Evolutionary conservation across 1,140 invertebrate species (phyloP), one percentile per base, ranked within the genome.

Genomic region (Eupristina koningsbergeri): DNA sequence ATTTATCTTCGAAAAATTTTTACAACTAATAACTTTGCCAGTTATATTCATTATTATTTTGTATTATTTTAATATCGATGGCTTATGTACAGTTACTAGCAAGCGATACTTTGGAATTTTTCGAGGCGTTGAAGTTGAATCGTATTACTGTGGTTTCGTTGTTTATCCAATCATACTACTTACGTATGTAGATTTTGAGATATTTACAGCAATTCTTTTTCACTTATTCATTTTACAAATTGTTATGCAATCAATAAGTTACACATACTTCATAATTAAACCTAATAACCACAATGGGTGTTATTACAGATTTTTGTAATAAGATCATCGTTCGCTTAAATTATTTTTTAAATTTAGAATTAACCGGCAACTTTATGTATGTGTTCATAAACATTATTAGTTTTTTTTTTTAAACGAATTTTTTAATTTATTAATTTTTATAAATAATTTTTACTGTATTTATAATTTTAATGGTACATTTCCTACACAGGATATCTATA

Each of bases 171-270:
- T 71, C 67, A 19, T n/a, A 0, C 2, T 17, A 31, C 31, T 67
- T 36, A 19, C 34, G 34, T 36, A 17, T n/a, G 36, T 41, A 41
- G 67, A 71, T 39, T 41, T 22, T 29, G 6, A 31, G 36, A 71
- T 41, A 0, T 67, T 67, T 67, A 67, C 15, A 19, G 11, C 36
- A 31, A 15, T 67, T 36, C n/a, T 36, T 22, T 11, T 71, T 41
- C 36, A 11, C 6, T 71, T 69, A 39, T 69, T 41, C 36, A n/a
- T 41, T 71, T 71, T 41, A 9, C 36, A 41, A 71, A 71, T 71
- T 71, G 36, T 67, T 67, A 41, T 41, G 36, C 29, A 71, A 71
- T 41, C 67, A 71, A 71, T 71, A 41, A 41, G 36, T 69, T 39
- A 31, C 26, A 31, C 39, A 41, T 71, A 8, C 22, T 41, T 71